Percentiles rank a stretch among this genome's conserved stretches.
Evolutionary conservation across 2,888 invertebrate species (phyloP).

Genomic region (Tenodera sinensis): DNA sequence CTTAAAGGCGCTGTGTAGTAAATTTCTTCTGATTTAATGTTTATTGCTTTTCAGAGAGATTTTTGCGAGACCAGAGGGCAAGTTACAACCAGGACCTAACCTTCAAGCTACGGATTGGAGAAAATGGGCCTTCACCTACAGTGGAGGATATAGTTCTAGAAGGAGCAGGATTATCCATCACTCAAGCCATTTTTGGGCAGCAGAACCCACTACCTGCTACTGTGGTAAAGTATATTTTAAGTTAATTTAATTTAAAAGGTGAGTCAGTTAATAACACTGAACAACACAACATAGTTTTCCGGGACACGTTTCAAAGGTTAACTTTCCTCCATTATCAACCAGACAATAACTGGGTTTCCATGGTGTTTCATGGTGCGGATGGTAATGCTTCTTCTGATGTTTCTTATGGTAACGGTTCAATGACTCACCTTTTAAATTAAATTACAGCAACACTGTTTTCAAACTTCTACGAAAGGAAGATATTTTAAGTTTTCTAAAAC

Average conservation of each 20-base stretch:
- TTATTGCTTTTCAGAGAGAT: slow-evolving; percentile 55
- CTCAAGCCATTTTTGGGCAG: slow-evolving; percentile 90
- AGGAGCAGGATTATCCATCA: slow-evolving; percentile 76
- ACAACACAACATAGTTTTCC: no score
- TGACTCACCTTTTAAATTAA: no score
- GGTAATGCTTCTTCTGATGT: no score
- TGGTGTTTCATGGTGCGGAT: no score
- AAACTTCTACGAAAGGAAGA: no score
- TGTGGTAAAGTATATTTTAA: slow-evolving; percentile 6
- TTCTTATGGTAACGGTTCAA: no score
- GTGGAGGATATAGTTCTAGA: slow-evolving; percentile 87
- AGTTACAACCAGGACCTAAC: slow-evolving; percentile 91
- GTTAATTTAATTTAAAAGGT: no score
- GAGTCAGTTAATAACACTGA: no score
- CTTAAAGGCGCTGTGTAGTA: background rate
- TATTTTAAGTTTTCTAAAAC: background rate
- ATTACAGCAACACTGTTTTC: no score
- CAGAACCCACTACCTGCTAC: slow-evolving; percentile 72
- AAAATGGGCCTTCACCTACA: slow-evolving; percentile 74
- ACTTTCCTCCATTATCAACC: no score
- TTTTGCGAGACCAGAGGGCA: slow-evolving; percentile 83
- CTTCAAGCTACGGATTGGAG: slow-evolving; percentile 84
- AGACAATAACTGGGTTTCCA: no score
- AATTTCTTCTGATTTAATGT: background rate
- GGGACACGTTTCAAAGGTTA: no score